Percentiles rank a stretch among this genome's conserved stretches.
Conservation (phyloP, 1,140 invertebrate species). For the Fopius arisanus region DNA sequence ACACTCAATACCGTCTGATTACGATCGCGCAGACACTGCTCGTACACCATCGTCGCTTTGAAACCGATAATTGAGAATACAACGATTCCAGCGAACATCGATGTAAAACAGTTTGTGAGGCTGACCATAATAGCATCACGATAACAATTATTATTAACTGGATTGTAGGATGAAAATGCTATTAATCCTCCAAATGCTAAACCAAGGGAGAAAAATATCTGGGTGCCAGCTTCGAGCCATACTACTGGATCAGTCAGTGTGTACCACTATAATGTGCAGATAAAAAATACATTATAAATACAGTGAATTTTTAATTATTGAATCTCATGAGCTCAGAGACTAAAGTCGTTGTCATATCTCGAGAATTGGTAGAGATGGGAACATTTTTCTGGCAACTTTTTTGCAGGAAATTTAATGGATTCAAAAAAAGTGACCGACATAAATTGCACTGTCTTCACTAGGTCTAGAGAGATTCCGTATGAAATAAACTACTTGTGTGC, state of each 20-base stretch:
- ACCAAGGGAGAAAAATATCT: constrained; percentile 97
- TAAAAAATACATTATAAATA: neutral
- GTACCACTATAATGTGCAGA: constrained; percentile 64
- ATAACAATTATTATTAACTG: constrained; percentile 95
- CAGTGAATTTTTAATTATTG: too few species aligned
- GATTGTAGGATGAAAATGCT: constrained; percentile 95
- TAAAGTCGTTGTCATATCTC: too few species aligned
- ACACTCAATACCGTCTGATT: constrained; percentile 69
- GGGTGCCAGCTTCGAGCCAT: constrained; percentile 95
- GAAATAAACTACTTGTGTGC: too few species aligned
- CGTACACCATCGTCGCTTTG: constrained; percentile 86
- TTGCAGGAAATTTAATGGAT: too few species aligned
- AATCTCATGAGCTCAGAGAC: too few species aligned
- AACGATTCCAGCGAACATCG: constrained; percentile 97
- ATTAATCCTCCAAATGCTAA: constrained; percentile 94
- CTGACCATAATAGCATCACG: constrained; percentile 94
- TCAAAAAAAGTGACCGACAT: too few species aligned
- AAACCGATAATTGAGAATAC: constrained; percentile 98
- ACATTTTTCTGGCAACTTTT: too few species aligned
- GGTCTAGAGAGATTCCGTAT: too few species aligned
- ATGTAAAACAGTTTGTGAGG: constrained; percentile 93
- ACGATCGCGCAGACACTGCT: constrained; percentile 74
- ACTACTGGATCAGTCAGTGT: constrained; percentile 83
- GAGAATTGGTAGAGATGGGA: too few species aligned
- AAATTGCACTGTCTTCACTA: too few species aligned